Conservation (phyloP, 2,113 vertebrate species). For the Oryzias curvinotus region DNA sequence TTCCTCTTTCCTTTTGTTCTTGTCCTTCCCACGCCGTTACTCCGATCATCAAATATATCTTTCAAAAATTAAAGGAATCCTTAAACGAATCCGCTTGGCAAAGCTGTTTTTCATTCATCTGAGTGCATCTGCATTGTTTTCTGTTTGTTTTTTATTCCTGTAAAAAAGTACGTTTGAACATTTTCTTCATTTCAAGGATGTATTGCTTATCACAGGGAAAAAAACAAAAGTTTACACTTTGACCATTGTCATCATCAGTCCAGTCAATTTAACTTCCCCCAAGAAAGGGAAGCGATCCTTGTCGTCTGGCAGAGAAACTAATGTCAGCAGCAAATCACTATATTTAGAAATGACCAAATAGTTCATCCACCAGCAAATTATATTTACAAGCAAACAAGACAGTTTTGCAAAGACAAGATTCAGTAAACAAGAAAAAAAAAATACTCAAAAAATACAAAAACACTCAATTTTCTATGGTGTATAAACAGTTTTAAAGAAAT, state of each 20-base stretch:
- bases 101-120: too few species aligned
- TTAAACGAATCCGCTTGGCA: too few species aligned
- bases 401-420: slow-evolving; percentile 32
- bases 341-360: slow-evolving; percentile 47
- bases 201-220: slow-evolving; percentile 17
- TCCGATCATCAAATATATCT: too few species aligned
- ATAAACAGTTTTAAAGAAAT: slow-evolving; percentile 19
- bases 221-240: slow-evolving; percentile 13
- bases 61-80: too few species aligned
- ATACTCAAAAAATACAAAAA: slow-evolving; percentile 26
- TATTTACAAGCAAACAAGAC: slow-evolving; percentile 75
- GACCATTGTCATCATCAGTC: slow-evolving; percentile 19
- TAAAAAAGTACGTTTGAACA: too few species aligned
- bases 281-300: slow-evolving; percentile 17
- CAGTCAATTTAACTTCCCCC: slow-evolving; percentile 10
- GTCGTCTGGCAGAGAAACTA: neutral
- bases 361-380: slow-evolving; percentile 43
- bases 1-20: neutral
- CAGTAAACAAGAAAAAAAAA: slow-evolving; percentile 41
- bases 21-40: neutral
- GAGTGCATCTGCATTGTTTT: too few species aligned
- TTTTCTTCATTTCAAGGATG: neutral
- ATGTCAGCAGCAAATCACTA: slow-evolving; percentile 46
- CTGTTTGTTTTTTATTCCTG: too few species aligned
- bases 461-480: slow-evolving; percentile 12